These are phyloP conservation scores for Rhodeus uyekii DNA, from an alignment of 2,797 vertebrate genomes.

Conservation along the genomic window DNA sequence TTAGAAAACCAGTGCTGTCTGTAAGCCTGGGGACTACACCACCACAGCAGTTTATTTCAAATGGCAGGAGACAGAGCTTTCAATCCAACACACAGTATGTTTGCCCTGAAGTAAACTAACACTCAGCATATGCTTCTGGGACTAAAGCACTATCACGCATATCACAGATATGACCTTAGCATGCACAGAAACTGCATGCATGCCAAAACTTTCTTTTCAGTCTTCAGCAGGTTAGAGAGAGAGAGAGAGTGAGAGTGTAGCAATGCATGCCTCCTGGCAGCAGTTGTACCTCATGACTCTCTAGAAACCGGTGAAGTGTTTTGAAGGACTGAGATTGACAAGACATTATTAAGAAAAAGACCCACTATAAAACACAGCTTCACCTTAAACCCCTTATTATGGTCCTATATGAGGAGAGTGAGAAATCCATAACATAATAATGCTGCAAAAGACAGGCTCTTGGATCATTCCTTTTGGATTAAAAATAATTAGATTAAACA, in stretches of 20 bases:
- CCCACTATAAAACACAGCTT: constrained; percentile 66
- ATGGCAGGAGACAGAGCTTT: constrained; percentile 47
- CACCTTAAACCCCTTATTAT: constrained; percentile 71
- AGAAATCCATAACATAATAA: constrained; percentile 78
- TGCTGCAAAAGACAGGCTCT: constrained; percentile 65
- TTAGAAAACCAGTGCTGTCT: constrained; percentile 40
- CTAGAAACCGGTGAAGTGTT: constrained; percentile 58
- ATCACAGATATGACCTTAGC: constrained; percentile 15
- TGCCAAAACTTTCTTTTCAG: constrained; percentile 17
- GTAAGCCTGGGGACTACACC: constrained; percentile 29
- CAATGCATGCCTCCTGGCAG: constrained; percentile 64
- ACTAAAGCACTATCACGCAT: neutral
- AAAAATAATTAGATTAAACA: constrained; percentile 58
- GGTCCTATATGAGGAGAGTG: constrained; percentile 67
- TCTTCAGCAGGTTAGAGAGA: constrained; percentile 1
- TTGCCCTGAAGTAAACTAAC: constrained; percentile 41
- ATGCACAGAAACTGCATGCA: neutral
- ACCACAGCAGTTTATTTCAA: constrained; percentile 39
- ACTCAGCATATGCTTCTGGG: constrained; percentile 40
- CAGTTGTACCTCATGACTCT: constrained; percentile 71
- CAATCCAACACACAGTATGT: constrained; percentile 29
- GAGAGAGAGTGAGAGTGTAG: no score
- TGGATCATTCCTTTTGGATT: constrained; percentile 61
- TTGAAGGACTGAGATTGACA: constrained; percentile 71
- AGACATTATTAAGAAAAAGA: constrained; percentile 74